These are phyloP conservation scores for Perca flavescens DNA, from an alignment of 2,113 vertebrate genomes.

Conservation along the genomic window DNA sequence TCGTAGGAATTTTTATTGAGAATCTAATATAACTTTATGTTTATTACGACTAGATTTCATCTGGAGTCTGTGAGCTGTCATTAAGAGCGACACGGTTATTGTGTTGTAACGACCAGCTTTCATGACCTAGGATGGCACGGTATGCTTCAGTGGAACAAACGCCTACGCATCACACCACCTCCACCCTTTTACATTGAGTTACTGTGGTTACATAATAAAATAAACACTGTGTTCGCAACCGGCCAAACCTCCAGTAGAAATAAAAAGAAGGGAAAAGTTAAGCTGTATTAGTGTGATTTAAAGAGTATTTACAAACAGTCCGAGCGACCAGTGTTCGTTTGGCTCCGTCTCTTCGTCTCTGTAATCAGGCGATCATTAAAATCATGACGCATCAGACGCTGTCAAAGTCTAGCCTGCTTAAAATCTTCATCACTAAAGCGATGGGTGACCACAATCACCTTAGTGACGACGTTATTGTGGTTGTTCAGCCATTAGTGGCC, in stretches of 20 bases:
- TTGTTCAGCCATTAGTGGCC: not conserved
- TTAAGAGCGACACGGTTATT: not conserved
- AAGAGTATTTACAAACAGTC: slow-evolving; percentile 67
- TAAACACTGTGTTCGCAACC: not conserved
- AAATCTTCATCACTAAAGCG: slow-evolving; percentile 25
- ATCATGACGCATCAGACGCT: slow-evolving; percentile 7
- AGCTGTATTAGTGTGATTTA: slow-evolving; percentile 36
- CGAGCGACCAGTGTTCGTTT: slow-evolving; percentile 29
- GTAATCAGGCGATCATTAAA: not conserved
- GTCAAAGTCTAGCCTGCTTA: slow-evolving; percentile 15
- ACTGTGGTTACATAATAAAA: slow-evolving; percentile 18
- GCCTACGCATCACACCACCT: not conserved
- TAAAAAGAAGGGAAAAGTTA: not conserved
- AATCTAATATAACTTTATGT: not conserved
- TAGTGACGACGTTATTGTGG: not conserved
- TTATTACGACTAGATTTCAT: not conserved
- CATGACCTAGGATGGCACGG: slow-evolving; percentile 19
- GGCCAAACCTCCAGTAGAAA: slow-evolving; percentile 7
- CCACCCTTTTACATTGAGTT: not conserved
- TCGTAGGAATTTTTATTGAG: not conserved
- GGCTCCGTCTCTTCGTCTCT: slow-evolving; percentile 44
- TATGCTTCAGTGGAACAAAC: slow-evolving; percentile 15
- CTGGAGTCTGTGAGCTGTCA: not conserved
- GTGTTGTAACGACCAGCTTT: not conserved
- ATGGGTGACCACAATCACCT: not conserved